Conservation (phyloP, 2,888 invertebrate species). For the Stictocephala bisonia region DNA sequence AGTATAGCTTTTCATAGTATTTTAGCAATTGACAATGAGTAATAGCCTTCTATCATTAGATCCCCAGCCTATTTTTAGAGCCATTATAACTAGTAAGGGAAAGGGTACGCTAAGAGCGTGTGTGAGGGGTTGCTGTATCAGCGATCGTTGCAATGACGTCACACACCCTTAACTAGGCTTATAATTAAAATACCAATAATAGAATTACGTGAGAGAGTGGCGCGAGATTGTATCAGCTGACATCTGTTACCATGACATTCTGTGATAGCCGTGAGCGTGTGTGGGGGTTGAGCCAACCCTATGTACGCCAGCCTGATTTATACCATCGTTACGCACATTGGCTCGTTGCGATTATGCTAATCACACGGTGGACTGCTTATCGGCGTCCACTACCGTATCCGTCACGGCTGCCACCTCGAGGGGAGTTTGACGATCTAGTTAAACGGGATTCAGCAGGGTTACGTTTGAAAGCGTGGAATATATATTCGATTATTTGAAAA, state of each 20-base stretch:
- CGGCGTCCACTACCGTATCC: too few relatives aligned
- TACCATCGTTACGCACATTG: slow-evolving; percentile 4
- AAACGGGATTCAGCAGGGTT: too few relatives aligned
- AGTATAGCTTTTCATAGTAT: too few relatives aligned
- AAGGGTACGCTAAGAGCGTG: neutral
- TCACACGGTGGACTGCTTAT: neutral
- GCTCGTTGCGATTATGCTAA: neutral
- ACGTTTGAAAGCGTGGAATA: too few relatives aligned
- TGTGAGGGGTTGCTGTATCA: slow-evolving; percentile 11
- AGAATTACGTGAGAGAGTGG: slow-evolving; percentile 34
- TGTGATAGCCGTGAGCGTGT: slow-evolving; percentile 19
- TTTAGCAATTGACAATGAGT: too few relatives aligned
- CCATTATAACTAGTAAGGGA: too few relatives aligned
- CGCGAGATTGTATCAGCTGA: slow-evolving; percentile 29
- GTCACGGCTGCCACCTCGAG: too few relatives aligned
- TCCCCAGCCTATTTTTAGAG: too few relatives aligned
- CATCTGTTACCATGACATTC: slow-evolving; percentile 22
- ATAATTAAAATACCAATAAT: slow-evolving; percentile 48
- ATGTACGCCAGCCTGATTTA: slow-evolving; percentile 24
- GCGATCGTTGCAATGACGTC: slow-evolving; percentile 15
- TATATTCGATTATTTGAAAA: too few relatives aligned
- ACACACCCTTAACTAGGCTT: slow-evolving; percentile 35
- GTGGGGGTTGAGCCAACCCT: slow-evolving; percentile 25
- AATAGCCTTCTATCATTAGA: too few relatives aligned
- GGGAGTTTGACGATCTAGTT: too few relatives aligned